A percentile compares a stretch with the other conserved stretches of the same genome.
These are phyloP conservation scores for Lordiphosa andalusiaca DNA, from an alignment of 2,888 invertebrate genomes.

Conservation along the genomic window DNA sequence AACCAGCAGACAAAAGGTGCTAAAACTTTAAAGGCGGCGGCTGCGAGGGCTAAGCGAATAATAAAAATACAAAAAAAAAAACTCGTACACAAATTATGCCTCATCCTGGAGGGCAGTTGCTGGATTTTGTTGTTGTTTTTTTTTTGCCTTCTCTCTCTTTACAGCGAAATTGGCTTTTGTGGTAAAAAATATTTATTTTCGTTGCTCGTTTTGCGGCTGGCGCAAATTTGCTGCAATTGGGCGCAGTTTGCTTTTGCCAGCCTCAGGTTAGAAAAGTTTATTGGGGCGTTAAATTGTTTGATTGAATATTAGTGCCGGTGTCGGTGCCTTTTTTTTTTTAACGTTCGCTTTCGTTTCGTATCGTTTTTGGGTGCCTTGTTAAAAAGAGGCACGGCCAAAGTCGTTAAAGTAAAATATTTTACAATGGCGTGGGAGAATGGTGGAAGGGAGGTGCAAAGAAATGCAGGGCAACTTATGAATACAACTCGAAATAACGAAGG, in stretches of 20 bases:
- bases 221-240: slow-evolving; percentile 67
- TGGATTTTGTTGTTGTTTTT: slow-evolving; percentile 9
- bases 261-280: slow-evolving; percentile 64
- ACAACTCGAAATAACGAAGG: too few species aligned
- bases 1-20: slow-evolving; percentile 59
- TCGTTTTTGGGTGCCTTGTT: slow-evolving; percentile 5
- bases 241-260: slow-evolving; percentile 44
- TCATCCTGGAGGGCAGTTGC: slow-evolving; percentile 36
- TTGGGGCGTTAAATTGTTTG: slow-evolving; percentile 70
- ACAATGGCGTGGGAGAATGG: too few species aligned
- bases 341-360: slow-evolving; percentile 25
- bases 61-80: neutral
- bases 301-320: slow-evolving; percentile 65
- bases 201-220: slow-evolving; percentile 17
- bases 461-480: too few species aligned
- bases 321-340: slow-evolving; percentile 28
- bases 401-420: neutral
- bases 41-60: neutral
- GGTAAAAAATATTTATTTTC: slow-evolving; percentile 26
- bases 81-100: slow-evolving; percentile 13
- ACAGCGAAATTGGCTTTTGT: slow-evolving; percentile 36
- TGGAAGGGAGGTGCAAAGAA: too few species aligned
- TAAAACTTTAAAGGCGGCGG: slow-evolving; percentile 54
- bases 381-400: slow-evolving; percentile 1
- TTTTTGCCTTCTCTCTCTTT: neutral